Conservation (phyloP, 2,113 vertebrate species). For the Heterotilapia buettikoferi region DNA sequence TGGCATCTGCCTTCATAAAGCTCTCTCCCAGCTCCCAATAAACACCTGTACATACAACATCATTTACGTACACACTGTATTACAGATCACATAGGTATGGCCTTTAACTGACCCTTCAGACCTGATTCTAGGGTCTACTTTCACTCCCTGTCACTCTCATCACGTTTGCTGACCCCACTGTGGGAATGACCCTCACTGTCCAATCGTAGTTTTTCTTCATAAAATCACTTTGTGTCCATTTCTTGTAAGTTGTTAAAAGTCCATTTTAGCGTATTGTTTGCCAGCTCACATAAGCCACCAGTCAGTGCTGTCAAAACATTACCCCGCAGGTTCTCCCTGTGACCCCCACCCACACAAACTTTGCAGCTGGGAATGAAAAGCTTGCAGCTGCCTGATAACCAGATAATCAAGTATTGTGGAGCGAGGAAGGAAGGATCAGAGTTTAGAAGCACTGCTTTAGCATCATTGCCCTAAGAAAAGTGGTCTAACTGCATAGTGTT, state of each 20-base stretch:
- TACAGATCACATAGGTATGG: background rate
- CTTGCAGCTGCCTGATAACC: background rate
- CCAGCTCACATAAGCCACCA: background rate
- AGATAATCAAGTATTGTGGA: background rate
- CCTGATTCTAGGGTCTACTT: background rate
- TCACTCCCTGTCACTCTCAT: background rate
- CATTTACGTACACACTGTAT: background rate
- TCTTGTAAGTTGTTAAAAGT: background rate
- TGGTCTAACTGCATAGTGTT: background rate
- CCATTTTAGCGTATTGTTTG: fast-evolving
- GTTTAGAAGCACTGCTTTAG: background rate
- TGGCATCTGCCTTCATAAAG: too few relatives aligned
- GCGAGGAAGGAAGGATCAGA: background rate
- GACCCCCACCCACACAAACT: background rate
- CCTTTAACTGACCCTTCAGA: background rate
- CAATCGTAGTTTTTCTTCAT: background rate
- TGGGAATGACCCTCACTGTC: background rate
- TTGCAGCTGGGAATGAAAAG: background rate
- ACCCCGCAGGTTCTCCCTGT: background rate
- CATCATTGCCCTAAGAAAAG: background rate
- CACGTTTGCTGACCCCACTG: background rate
- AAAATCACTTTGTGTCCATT: background rate
- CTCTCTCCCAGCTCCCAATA: too few relatives aligned
- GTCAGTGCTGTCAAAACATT: background rate
- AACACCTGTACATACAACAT: too few relatives aligned